Evolutionary conservation across 2,113 vertebrate species (phyloP), one percentile per base, ranked within the genome.

Genomic region (Argyrosomus japonicus): DNA sequence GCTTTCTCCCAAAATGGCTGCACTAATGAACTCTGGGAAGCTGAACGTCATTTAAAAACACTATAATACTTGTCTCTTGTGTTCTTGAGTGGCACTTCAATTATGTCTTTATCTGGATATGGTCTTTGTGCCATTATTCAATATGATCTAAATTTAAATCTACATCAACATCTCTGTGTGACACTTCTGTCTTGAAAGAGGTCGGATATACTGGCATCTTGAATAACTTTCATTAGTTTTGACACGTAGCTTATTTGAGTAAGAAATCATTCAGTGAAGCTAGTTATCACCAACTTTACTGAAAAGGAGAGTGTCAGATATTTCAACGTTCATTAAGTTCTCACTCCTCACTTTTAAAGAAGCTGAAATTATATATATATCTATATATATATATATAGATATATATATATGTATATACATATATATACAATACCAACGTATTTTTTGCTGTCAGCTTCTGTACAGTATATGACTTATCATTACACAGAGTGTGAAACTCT

Each of bases 111-210:
- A 68, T 74, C 48, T 53, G 82, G 53, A 68, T 79, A 21, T 68
- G 70, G 77, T 80, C 67, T 58, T 47, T 21, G 32, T 75, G 78
- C 53, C 70, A 81, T 87, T 88, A 86, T 91, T 92, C 85, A 81
- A 71, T 79, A 81, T 75, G 83, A 86, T 91, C 83, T 89, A 87
- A 84, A 91, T 93, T 92, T 90, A 85, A 91, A 89, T 93, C 77
- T 82, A 86, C 64, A 9, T 9, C 36, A 84, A 63, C 65, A 73
- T 81, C 67, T 70, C 65, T 60, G 25, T 58, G 76, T 82, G 82
- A 88, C 81, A 77, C 64, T 67, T 83, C 40, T 73, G 67, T 79
- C 81, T 61, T 64, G 32, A 81, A 82, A 79, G 84, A 86, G 74
- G 75, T 82, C 56, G 51, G 45, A 70, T 62, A 68, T 13, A 47